phyloP scores from a whole-genome alignment of 2,113 vertebrate species.

The Apeltes quadracus region DNA sequence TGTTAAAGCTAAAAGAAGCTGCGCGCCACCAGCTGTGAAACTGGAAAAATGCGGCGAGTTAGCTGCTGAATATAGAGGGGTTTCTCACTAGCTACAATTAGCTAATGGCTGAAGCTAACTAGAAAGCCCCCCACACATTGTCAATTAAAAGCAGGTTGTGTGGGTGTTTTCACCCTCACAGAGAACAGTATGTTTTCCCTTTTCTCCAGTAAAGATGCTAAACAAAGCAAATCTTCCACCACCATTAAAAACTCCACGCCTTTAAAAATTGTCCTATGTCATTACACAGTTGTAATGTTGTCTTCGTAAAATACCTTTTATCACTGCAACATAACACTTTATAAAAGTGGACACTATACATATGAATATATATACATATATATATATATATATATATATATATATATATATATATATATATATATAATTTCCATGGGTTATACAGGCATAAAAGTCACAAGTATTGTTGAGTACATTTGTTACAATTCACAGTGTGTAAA shows the following conservation, averaged over 20 bases:
- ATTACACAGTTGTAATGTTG: constrained; percentile 45
- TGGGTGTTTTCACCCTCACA: not conserved
- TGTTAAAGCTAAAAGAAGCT: not conserved
- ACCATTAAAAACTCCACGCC: constrained; percentile 5
- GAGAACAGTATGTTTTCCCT: not conserved
- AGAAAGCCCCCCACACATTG: not conserved
- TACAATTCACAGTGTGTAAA: constrained; percentile 74
- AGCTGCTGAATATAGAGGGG: not conserved
- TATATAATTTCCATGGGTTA: constrained; percentile 48
- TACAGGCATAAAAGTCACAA: constrained; percentile 36
- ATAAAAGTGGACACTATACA: constrained; percentile 64
- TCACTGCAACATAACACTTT: constrained; percentile 59
- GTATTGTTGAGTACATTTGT: constrained; percentile 17
- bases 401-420: not conserved
- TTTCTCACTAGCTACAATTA: not conserved
- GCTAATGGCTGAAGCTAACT: not conserved
- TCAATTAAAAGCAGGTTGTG: not conserved
- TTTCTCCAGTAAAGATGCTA: not conserved
- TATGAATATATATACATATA: not conserved
- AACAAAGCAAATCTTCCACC: not conserved
- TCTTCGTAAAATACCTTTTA: constrained; percentile 45
- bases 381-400: constrained; percentile 33
- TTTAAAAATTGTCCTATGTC: constrained; percentile 13
- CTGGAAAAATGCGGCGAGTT: not conserved
- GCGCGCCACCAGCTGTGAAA: not conserved